Evolutionary conservation across 1,140 invertebrate species (phyloP).

Genomic region (Gryon sp.): DNA sequence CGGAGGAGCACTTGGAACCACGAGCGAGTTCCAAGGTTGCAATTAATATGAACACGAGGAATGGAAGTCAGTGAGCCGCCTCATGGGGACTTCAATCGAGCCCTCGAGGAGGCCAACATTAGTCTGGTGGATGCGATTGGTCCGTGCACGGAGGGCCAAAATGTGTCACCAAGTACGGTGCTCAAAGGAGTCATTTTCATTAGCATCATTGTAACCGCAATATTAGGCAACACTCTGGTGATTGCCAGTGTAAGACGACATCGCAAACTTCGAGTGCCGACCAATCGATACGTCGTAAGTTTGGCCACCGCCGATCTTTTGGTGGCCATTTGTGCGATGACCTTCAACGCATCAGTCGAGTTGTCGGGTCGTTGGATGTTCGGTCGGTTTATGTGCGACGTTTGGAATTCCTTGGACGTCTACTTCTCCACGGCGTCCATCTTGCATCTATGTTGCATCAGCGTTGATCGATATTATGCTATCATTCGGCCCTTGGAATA

Average conservation of each 20-base stretch:
- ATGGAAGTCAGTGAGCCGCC: conserved; percentile 71
- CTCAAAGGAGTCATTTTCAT: conserved; percentile 83
- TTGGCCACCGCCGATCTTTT: conserved; percentile 94
- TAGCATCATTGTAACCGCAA: conserved; percentile 87
- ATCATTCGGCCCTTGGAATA: conserved; percentile 93
- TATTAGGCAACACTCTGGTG: conserved; percentile 88
- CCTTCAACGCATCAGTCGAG: conserved; percentile 95
- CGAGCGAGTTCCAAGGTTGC: conserved; percentile 31
- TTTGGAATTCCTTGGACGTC: conserved; percentile 97
- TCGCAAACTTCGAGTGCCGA: conserved; percentile 91
- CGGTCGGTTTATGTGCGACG: conserved; percentile 92
- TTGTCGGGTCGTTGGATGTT: conserved; percentile 92
- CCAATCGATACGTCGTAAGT: conserved; percentile 97
- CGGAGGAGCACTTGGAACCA: conserved; percentile 45
- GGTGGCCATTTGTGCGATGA: conserved; percentile 95
- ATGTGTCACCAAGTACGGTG: conserved; percentile 13
- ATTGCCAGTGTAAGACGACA: conserved; percentile 88
- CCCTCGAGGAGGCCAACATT: conserved; percentile 43
- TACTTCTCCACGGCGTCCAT: conserved; percentile 97
- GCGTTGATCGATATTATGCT: conserved; percentile 94
- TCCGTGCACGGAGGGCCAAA: conserved; percentile 4
- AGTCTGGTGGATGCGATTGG: conserved; percentile 18
- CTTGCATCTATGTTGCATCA: conserved; percentile 96
- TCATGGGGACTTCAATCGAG: conserved; percentile 58
- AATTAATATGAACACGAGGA: conserved; percentile 59